phyloP scores from a whole-genome alignment of 2,888 invertebrate genomes.

The Aproaerema taeniolella region DNA sequence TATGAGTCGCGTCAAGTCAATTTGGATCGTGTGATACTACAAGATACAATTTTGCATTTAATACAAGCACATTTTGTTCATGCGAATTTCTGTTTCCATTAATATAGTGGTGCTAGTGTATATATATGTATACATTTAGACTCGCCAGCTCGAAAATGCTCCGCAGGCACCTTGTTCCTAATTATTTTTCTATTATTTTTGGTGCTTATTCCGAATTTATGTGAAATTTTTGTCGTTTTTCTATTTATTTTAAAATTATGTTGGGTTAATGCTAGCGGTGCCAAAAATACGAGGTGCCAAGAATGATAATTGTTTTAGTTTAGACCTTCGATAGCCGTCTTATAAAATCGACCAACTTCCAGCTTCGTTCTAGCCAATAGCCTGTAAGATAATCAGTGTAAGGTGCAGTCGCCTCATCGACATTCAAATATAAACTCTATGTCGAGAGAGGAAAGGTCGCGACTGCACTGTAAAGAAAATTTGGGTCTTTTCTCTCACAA shows the following conservation, averaged over 20 bases:
- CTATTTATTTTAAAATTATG: slow-evolving; percentile 22
- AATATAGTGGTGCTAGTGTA: slow-evolving; percentile 47
- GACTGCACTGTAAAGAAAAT: too few relatives aligned
- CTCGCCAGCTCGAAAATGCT: not conserved
- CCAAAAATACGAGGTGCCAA: slow-evolving; percentile 69
- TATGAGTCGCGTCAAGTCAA: too few relatives aligned
- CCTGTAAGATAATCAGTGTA: not conserved
- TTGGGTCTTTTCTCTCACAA: too few relatives aligned
- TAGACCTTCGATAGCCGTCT: slow-evolving; percentile 14
- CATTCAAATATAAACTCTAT: too few relatives aligned
- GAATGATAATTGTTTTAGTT: slow-evolving; percentile 19
- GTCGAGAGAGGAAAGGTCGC: too few relatives aligned
- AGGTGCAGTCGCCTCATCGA: too few relatives aligned
- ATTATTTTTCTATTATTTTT: slow-evolving; percentile 33
- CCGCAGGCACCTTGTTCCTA: slow-evolving; percentile 49
- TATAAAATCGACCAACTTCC: slow-evolving; percentile 20
- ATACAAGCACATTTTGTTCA: too few relatives aligned
- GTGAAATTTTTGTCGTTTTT: slow-evolving; percentile 18
- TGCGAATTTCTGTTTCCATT: too few relatives aligned
- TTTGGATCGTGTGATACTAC: too few relatives aligned
- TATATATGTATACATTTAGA: slow-evolving; percentile 11
- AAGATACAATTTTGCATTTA: too few relatives aligned
- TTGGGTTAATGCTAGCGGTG: slow-evolving; percentile 57
- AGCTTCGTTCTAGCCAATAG: slow-evolving; percentile 13
- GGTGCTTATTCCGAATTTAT: slow-evolving; percentile 51